phyloP scores from a whole-genome alignment of 35 echinoderm and acorn worm genomes.

The Ophiothrix spiculata region DNA sequence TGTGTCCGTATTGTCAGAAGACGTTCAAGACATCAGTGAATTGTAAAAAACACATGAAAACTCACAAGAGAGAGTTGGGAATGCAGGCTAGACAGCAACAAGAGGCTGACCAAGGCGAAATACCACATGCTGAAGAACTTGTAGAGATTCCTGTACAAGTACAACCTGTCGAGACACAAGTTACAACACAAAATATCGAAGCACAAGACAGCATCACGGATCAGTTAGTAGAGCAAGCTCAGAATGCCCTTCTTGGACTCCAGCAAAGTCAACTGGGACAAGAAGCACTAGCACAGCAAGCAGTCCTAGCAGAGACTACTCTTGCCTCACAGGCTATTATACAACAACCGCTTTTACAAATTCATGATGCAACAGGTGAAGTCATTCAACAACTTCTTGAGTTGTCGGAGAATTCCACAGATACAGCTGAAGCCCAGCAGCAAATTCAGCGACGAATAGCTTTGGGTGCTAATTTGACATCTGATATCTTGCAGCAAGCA shows the following conservation, averaged over 20 bases:
- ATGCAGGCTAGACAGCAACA: conserved; percentile 58
- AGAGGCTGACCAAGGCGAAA: background rate
- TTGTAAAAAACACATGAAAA: conserved; percentile 99
- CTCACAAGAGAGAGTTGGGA: conserved; percentile 81
- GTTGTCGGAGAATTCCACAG: conserved; percentile 46
- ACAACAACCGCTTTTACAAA: conserved; percentile 43
- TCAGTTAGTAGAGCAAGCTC: conserved; percentile 44
- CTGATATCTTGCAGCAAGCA: conserved; percentile 89
- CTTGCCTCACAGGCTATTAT: conserved; percentile 52
- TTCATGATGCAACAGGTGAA: conserved; percentile 41
- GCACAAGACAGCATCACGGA: conserved; percentile 46
- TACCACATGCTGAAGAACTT: background rate
- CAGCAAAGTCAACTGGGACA: conserved; percentile 46
- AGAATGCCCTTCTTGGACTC: conserved; percentile 37
- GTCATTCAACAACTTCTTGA: conserved; percentile 70
- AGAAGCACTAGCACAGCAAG: conserved; percentile 24
- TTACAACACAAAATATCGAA: background rate
- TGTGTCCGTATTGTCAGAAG: conserved; percentile 99
- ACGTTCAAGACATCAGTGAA: conserved; percentile 98
- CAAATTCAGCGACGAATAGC: conserved; percentile 65
- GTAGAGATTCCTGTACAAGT: background rate
- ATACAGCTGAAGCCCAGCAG: conserved; percentile 41
- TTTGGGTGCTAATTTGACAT: conserved; percentile 59
- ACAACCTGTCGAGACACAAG: background rate
- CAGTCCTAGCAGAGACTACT: conserved; percentile 42